phyloP scores from a whole-genome alignment of 92 coral and sea anemone genomes.

The Meandrina meandrites region DNA sequence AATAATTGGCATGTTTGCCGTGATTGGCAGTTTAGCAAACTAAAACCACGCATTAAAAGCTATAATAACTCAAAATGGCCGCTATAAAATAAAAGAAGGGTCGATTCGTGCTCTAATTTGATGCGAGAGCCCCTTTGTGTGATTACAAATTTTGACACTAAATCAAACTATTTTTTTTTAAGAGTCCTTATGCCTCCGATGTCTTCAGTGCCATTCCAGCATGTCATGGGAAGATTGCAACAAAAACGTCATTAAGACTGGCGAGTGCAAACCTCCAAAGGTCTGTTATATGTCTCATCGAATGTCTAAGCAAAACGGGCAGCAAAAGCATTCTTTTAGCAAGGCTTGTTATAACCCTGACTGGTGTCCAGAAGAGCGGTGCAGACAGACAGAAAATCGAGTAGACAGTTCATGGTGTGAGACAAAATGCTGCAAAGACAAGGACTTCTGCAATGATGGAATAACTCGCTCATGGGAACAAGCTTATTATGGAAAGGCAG shows the following conservation, averaged over 20 bases:
- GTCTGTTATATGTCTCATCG: slow-evolving; percentile 25
- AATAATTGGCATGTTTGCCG: no score
- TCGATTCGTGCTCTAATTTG: no score
- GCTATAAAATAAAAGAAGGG: no score
- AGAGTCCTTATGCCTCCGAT: slow-evolving; percentile 27
- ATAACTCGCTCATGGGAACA: slow-evolving; percentile 23
- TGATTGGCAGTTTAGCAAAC: no score
- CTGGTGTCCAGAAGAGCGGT: not conserved
- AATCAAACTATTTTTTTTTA: not conserved
- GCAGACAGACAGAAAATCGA: slow-evolving; percentile 3
- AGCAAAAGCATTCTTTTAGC: slow-evolving; percentile 1
- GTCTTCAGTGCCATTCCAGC: slow-evolving; percentile 2
- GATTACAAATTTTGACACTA: no score
- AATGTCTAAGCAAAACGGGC: not conserved
- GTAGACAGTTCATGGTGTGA: slow-evolving; percentile 36
- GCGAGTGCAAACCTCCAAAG: not conserved
- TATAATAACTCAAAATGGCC: no score
- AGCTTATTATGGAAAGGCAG: not conserved
- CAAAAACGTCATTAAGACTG: not conserved
- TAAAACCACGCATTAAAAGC: no score
- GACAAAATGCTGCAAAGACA: slow-evolving; percentile 9
- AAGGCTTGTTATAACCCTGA: slow-evolving; percentile 20
- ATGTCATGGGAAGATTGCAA: slow-evolving; percentile 34
- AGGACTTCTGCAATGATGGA: slow-evolving; percentile 15
- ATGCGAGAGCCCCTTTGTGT: no score